Base-by-base conservation (phyloP, 2,113 vertebrate genomes). In the Ceyx cyanopectus region DNA sequence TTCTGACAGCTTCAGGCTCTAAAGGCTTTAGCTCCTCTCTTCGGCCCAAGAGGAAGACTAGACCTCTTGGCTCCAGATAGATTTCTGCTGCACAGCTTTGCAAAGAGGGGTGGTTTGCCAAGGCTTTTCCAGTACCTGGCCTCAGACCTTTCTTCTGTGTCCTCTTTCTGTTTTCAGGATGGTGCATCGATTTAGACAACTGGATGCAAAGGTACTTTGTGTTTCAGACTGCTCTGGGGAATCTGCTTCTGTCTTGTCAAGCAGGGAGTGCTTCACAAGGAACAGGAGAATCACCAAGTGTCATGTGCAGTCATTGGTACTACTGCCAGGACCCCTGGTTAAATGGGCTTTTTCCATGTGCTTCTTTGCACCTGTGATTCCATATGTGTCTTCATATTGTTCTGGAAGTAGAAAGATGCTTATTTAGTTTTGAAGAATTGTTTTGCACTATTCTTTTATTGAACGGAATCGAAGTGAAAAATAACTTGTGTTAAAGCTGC, bases 141-240 rank as follows among this genome's bases (percentile, higher is more conserved):
- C 67, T 96, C 43, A 80, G 14, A 26, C 12, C 5, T 89, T 37
- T 79, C 14, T 17, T 75, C 46, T 7, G 0, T 95, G 37, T 90
- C 41, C 43, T 62, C 48, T 65, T 84, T 93, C 69, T 93, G 18
- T 69, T 94, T 91, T 72, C 85, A 98, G 98, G 91, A 96, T 98
- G 88, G 61, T 85, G 15, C 97, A 97, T 89, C 98, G 96, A 15
- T 98, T 98, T 30, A 96, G 96, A 93, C 97, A 98, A 61, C 94
- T 98, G 96, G 98, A 98, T 78, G 85, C 96, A 37, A 98, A 98
- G 98, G 98, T 98, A 98, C 10, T n/a, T 46, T 48, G 37, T 70
- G 34, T 62, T 85, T 68, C 27, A 43, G 7, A 37, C 53, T 57
- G 18, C 57, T 68, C 26, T 68, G 65, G 57, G 74, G 29, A 17